phyloP scores from a whole-genome alignment of 53 echinoderm and acorn worm genomes.

The Henricia sp. region DNA sequence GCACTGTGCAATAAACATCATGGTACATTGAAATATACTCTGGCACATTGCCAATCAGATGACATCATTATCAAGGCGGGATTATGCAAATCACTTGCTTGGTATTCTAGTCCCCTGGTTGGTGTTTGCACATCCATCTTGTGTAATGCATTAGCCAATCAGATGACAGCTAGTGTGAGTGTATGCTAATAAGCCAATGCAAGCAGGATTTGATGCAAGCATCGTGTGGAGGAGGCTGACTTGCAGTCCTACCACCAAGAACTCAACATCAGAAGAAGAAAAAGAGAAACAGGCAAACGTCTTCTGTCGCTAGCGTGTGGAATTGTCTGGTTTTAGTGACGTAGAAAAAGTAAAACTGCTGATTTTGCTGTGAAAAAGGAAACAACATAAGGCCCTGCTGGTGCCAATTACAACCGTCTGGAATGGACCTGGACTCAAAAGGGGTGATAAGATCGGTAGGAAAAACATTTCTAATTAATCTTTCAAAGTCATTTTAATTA shows the following conservation, averaged over 20 bases:
- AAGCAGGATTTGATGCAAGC: slow-evolving; percentile 18
- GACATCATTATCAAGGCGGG: slow-evolving; percentile 28
- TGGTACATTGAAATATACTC: neutral
- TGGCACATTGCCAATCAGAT: slow-evolving; percentile 17
- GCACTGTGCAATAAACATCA: neutral
- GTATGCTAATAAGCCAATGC: slow-evolving; percentile 19
- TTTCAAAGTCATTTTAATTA: neutral
- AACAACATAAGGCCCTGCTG: slow-evolving; percentile 22
- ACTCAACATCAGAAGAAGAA: slow-evolving; percentile 27
- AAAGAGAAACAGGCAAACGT: slow-evolving; percentile 21
- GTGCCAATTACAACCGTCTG: slow-evolving; percentile 41
- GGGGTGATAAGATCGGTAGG: slow-evolving; percentile 49
- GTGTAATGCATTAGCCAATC: slow-evolving; percentile 8
- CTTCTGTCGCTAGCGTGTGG: slow-evolving; percentile 11
- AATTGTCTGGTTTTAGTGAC: slow-evolving; percentile 29
- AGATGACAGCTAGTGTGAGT: neutral
- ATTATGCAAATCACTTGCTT: slow-evolving; percentile 25
- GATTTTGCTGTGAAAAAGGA: slow-evolving; percentile 34
- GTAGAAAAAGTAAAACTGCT: slow-evolving; percentile 50
- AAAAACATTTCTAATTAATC: neutral
- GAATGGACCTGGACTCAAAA: slow-evolving; percentile 58
- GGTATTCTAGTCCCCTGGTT: slow-evolving; percentile 20
- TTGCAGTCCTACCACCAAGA: slow-evolving; percentile 50
- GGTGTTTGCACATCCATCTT: slow-evolving; percentile 29
- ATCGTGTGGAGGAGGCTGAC: slow-evolving; percentile 21